Conservation (phyloP, 37 sponge, comb jelly and placozoan species). For the Diacarnus erythraeanus region DNA sequence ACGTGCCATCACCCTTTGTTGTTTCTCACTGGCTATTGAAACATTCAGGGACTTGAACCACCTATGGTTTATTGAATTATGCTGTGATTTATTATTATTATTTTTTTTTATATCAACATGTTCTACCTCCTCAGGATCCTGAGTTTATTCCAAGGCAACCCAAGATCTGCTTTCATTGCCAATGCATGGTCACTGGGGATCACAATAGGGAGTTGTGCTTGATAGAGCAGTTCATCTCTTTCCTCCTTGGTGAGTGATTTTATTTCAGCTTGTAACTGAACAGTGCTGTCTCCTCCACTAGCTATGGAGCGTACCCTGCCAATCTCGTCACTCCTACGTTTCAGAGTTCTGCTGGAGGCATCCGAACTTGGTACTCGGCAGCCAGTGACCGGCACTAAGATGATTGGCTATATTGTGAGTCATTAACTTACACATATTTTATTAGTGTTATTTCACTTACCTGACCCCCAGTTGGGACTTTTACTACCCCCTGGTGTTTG, state of each 20-base stretch:
- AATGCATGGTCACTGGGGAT: slow-evolving; percentile 27
- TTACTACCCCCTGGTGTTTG: background rate
- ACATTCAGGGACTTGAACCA: slow-evolving; percentile 25
- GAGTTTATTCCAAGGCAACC: slow-evolving; percentile 31
- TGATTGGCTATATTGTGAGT: slow-evolving; percentile 10
- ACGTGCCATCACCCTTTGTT: background rate
- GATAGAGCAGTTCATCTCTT: background rate
- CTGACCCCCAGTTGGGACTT: slow-evolving; percentile 11
- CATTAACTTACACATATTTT: too few relatives aligned
- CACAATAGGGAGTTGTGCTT: background rate
- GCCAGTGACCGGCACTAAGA: background rate
- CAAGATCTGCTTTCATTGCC: slow-evolving; percentile 43
- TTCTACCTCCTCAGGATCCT: slow-evolving; percentile 36
- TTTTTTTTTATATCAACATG: too few relatives aligned
- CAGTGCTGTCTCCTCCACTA: background rate
- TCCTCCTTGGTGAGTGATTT: background rate
- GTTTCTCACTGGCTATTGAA: slow-evolving; percentile 28
- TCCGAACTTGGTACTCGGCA: background rate
- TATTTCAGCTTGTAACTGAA: background rate
- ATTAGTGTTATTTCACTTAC: background rate
- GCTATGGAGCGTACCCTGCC: background rate
- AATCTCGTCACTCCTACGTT: background rate
- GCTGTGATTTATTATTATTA: background rate
- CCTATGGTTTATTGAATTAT: background rate
- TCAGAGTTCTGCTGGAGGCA: background rate